Evolutionary conservation across 1,140 invertebrate genomes (phyloP).

Genomic region (Eumeta japonica): DNA sequence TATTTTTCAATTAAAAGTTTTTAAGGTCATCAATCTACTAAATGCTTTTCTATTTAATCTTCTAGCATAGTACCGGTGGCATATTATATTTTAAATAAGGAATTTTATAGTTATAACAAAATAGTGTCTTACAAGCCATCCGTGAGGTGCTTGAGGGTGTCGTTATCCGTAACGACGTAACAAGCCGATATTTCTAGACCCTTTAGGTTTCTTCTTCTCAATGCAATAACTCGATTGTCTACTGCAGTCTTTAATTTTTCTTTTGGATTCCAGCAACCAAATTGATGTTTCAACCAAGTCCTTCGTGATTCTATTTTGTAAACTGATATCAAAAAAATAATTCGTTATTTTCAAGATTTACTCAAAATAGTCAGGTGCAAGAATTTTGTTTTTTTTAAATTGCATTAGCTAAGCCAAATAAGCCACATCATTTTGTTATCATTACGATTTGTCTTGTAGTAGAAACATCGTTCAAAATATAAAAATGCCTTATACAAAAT

Average conservation of each 20-base stretch:
- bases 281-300: constrained; percentile 23
- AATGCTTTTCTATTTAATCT: not conserved
- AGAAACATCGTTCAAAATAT: too few species aligned
- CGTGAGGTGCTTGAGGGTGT: constrained; percentile 61
- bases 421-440: too few species aligned
- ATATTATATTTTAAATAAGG: not conserved
- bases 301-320: constrained; percentile 24
- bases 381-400: too few species aligned
- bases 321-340: constrained; percentile 25
- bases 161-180: constrained; percentile 60
- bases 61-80: not conserved
- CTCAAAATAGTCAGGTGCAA: too few species aligned
- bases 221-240: too few species aligned
- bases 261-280: constrained; percentile 28
- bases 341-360: too few species aligned
- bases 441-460: too few species aligned
- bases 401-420: too few species aligned
- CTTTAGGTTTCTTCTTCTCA: constrained; percentile 45
- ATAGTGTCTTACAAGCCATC: constrained; percentile 54
- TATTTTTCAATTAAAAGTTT: not conserved
- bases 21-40: not conserved
- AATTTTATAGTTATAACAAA: not conserved
- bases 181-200: constrained; percentile 41
- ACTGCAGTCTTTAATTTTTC: too few species aligned
- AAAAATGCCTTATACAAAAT: too few species aligned